A percentile compares a stretch with the other conserved stretches of the same genome.
These are phyloP conservation scores for Xanthostigma xanthostigma DNA, from an alignment of 2,888 invertebrate species.

Conservation along the genomic window DNA sequence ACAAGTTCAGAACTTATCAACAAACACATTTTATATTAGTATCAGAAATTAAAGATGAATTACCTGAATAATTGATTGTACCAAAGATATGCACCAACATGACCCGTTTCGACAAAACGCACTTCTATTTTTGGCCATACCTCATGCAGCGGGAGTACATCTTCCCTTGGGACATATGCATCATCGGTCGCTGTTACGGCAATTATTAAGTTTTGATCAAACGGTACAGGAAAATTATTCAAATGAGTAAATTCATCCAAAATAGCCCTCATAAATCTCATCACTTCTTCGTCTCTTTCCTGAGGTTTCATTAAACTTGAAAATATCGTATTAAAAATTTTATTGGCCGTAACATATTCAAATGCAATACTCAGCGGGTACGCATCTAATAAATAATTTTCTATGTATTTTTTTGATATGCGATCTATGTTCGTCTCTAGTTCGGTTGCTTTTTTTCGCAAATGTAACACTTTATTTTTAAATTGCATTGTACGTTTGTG, in stretches of 20 bases:
- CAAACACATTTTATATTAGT: too few relatives aligned
- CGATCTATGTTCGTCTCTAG: too few relatives aligned
- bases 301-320: not conserved
- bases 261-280: slow-evolving; percentile 90
- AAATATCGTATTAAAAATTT: not conserved
- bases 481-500: too few relatives aligned
- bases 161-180: slow-evolving; percentile 79
- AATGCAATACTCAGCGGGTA: too few relatives aligned
- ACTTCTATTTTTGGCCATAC: slow-evolving; percentile 90
- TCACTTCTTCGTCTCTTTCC: slow-evolving; percentile 51
- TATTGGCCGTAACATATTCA: too few relatives aligned
- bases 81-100: slow-evolving; percentile 77
- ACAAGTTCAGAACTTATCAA: not conserved
- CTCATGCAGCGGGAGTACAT: slow-evolving; percentile 65
- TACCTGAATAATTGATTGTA: slow-evolving; percentile 82
- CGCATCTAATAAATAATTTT: too few relatives aligned
- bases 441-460: too few relatives aligned
- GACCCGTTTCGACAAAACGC: slow-evolving; percentile 75
- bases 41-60: slow-evolving; percentile 4
- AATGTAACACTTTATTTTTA: too few relatives aligned
- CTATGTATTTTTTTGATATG: too few relatives aligned
- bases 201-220: slow-evolving; percentile 79
- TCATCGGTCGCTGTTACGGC: slow-evolving; percentile 82
- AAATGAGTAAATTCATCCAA: slow-evolving; percentile 99
- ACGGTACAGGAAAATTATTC: slow-evolving; percentile 76